Base-by-base conservation (phyloP, 2,113 vertebrate species). In the Rhinogobius similis region DNA sequence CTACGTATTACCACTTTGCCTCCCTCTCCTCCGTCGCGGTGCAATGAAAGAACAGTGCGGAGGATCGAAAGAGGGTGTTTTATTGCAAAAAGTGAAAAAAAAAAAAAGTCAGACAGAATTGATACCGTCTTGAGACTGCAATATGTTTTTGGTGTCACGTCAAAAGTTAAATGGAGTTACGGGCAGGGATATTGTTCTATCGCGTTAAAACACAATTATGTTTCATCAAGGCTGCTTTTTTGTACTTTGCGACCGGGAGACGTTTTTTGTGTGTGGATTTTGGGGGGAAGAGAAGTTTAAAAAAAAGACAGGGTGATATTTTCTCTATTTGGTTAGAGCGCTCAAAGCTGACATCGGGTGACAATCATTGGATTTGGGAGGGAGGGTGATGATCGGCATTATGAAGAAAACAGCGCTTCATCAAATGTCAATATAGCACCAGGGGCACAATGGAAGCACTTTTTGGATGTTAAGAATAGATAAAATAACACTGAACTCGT, bases 201-300 rank as follows among this genome's bases (percentile, higher is more conserved):
- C 80, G 70, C 48, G 88, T 92, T 93, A 91, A 91, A 92, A 92
- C 79, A 68, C 88, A 90, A 92, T 93, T 90, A 93, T 76, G 79
- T 86, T 83, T 90, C 76, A 82, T 85, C 81, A 79, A 76, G 74
- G 65, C 78, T 89, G 82, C 83, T 75, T 72, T 3, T 73, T 70
- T 75, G 63, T 75, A 29, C 58, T 75, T 77, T 43, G 50, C 62
- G 70, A 56, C 48, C 1, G 69, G 67, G 64, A 44, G 63, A 77
- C 84, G 56, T 74, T 70, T 61, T 76, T 62, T 77, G 70, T 79
- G 77, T 76, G 70, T 78, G 77, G 74, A 20, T 84, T 70, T 77
- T 38, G 26, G 46, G 14, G 23, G 27, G 14, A 61, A 55, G 52
- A 61, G 23, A 39, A 75, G 77, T 72, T 41, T 82, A 70, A 53